These are phyloP conservation scores for Diabrotica balteata DNA, from an alignment of 2,888 invertebrate genomes.

Conservation along the genomic window DNA sequence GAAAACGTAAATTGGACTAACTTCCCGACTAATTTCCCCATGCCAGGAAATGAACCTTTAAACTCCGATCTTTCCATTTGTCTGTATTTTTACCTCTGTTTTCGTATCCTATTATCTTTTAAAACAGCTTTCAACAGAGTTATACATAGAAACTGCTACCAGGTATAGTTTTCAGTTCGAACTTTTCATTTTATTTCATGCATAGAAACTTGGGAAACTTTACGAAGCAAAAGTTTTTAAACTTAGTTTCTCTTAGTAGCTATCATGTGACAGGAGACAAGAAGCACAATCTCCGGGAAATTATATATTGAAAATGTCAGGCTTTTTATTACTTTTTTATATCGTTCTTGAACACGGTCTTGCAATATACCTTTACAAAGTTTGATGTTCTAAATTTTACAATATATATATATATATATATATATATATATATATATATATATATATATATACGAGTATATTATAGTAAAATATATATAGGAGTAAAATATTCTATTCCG, in stretches of 20 bases:
- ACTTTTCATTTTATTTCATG: conserved; percentile 13
- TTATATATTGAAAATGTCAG: background rate
- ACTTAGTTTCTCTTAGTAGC: conserved; percentile 1
- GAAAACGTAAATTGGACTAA: no score
- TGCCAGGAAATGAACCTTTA: no score
- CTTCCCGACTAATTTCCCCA: no score
- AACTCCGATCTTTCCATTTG: background rate
- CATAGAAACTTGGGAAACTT: conserved; percentile 11
- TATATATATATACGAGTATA: no score
- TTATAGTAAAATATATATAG: no score
- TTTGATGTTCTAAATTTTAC: no score
- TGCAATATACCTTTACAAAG: no score
- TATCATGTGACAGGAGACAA: conserved; percentile 9
- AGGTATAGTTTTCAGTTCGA: background rate
- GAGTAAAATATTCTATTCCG: no score
- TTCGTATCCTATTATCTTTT: conserved; percentile 13
- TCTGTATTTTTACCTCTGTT: conserved; percentile 1
- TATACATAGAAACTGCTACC: conserved; percentile 3
- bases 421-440: no score
- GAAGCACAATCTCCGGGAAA: conserved; percentile 6
- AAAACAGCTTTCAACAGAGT: conserved; percentile 9
- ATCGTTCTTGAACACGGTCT: no score
- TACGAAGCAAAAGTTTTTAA: conserved; percentile 5
- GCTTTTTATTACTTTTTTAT: background rate
- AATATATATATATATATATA: no score